Percentiles rank a stretch among this genome's conserved stretches.
phyloP scores from a whole-genome alignment of 2,888 invertebrate genomes.

The Esperia sulphurella region DNA sequence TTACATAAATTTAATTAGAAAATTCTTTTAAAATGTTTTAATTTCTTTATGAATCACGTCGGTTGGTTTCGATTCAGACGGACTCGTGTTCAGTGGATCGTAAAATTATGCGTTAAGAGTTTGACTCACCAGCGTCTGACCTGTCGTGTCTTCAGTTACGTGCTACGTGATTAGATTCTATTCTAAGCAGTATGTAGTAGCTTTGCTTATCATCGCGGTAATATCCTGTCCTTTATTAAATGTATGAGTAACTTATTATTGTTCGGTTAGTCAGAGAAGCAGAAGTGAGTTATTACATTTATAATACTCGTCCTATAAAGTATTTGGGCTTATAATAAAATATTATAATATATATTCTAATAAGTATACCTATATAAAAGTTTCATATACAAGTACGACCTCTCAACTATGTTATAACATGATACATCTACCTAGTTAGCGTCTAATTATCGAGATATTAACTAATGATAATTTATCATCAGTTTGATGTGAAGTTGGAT shows the following conservation, averaged over 20 bases:
- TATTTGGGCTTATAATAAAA: no score
- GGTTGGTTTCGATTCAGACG: conserved; percentile 23
- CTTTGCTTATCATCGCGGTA: conserved; percentile 23
- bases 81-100: conserved; percentile 41
- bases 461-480: neutral
- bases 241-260: neutral
- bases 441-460: neutral
- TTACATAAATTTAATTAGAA: conserved; percentile 14
- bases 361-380: no score
- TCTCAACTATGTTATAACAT: no score
- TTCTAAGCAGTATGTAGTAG: conserved; percentile 37
- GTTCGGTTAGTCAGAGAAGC: conserved; percentile 1
- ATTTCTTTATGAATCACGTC: neutral
- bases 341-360: no score
- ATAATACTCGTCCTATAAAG: no score
- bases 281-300: neutral
- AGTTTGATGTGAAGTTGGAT: neutral
- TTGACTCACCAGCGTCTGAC: conserved; percentile 28
- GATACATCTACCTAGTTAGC: neutral
- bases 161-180: conserved; percentile 31
- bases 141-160: conserved; percentile 21
- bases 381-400: no score
- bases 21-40: conserved; percentile 7
- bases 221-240: conserved; percentile 32
- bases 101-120: conserved; percentile 44